Conservation (phyloP, 2,797 vertebrate species). For the Falco rusticolus region DNA sequence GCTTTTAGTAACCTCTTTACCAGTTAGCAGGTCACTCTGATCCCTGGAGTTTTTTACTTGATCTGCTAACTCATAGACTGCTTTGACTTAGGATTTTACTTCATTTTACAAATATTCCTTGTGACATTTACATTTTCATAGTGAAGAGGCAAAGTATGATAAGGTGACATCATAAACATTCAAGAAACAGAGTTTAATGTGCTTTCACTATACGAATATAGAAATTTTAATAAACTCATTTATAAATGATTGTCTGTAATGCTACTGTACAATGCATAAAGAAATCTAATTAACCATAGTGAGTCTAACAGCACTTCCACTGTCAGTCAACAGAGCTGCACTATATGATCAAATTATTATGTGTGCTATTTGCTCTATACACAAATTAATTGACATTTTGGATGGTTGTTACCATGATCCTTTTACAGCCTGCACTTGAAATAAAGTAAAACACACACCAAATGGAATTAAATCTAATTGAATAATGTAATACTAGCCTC, state of each 20-base stretch:
- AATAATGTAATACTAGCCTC: conserved; percentile 50
- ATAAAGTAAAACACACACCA: conserved; percentile 42
- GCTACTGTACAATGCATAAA: conserved; percentile 1
- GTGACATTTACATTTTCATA: not conserved
- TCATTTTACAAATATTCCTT: not conserved
- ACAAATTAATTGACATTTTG: conserved; percentile 70
- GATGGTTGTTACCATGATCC: conserved; percentile 40
- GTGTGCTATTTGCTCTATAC: conserved; percentile 55
- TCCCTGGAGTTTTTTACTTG: not conserved
- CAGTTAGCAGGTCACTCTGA: not conserved
- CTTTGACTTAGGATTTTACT: not conserved
- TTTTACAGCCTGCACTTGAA: conserved; percentile 37
- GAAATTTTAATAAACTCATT: conserved; percentile 26
- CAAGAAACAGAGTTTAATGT: not conserved
- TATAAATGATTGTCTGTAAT: conserved; percentile 20
- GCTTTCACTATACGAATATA: not conserved
- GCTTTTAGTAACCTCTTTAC: not conserved
- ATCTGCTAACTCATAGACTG: not conserved
- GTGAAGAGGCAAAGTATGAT: not conserved
- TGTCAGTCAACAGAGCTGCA: conserved; percentile 58
- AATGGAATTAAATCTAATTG: conserved; percentile 46
- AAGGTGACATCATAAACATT: not conserved
- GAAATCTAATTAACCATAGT: conserved; percentile 50
- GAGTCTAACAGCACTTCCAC: conserved; percentile 42
- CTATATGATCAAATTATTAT: conserved; percentile 49